phyloP scores from a whole-genome alignment of 2,888 invertebrate genomes.

The Stomorhina lunata region DNA sequence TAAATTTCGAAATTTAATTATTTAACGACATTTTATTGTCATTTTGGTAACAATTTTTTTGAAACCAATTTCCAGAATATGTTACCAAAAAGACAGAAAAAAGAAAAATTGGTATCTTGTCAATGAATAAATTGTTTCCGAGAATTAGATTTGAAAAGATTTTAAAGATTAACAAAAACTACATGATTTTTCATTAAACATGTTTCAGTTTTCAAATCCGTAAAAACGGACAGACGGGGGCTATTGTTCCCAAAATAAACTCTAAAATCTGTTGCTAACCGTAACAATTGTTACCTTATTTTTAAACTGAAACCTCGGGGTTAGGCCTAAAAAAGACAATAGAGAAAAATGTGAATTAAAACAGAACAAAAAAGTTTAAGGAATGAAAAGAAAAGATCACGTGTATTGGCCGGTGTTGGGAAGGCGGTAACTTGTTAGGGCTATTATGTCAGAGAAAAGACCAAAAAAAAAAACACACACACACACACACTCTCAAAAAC shows the following conservation, averaged over 20 bases:
- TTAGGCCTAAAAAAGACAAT: neutral
- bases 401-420: conserved; percentile 29
- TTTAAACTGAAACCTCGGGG: no score
- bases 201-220: conserved; percentile 30
- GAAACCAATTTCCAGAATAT: neutral
- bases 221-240: no score
- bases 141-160: conserved; percentile 44
- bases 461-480: neutral
- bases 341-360: no score
- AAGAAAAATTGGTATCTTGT: conserved; percentile 38
- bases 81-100: neutral
- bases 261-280: conserved; percentile 45
- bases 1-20: conserved; percentile 47
- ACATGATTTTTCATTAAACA: conserved; percentile 6
- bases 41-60: conserved; percentile 41
- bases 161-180: conserved; percentile 36
- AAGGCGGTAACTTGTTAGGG: conserved; percentile 65
- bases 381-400: conserved; percentile 46
- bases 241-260: conserved; percentile 47
- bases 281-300: conserved; percentile 47
- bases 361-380: neutral
- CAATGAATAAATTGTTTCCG: conserved; percentile 55
- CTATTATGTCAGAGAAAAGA: conserved; percentile 57
- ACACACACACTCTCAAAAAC: neutral
- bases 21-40: conserved; percentile 57